phyloP scores from a whole-genome alignment of 2,888 invertebrate species.

The Eristalis arbustorum region DNA sequence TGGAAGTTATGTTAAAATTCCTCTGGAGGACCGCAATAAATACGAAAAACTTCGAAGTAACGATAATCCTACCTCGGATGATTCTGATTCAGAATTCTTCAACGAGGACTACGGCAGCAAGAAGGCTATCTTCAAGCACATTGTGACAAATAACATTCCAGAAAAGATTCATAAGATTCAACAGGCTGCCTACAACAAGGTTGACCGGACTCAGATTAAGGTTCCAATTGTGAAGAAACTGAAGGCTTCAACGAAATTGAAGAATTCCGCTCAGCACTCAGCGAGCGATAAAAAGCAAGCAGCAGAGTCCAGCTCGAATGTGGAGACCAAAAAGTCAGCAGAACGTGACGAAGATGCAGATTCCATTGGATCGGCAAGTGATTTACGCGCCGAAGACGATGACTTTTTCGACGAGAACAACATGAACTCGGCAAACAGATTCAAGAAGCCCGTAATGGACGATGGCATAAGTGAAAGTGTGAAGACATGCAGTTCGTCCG shows the following conservation, averaged over 20 bases:
- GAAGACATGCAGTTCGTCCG: constrained; percentile 85
- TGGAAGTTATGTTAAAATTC: constrained; percentile 83
- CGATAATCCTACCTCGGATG: constrained; percentile 82
- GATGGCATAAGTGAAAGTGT: constrained; percentile 84
- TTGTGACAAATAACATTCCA: constrained; percentile 81
- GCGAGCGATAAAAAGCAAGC: constrained; percentile 59
- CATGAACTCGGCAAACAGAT: constrained; percentile 75
- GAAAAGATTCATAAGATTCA: constrained; percentile 81
- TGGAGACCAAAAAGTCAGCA: constrained; percentile 71
- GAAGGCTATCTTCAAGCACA: constrained; percentile 79
- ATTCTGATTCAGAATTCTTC: constrained; percentile 81
- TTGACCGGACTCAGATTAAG: constrained; percentile 80
- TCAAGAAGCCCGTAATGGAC: constrained; percentile 77
- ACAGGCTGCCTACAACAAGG: constrained; percentile 81
- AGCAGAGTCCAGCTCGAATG: constrained; percentile 60
- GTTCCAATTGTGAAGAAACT: constrained; percentile 81
- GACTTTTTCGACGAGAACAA: constrained; percentile 80
- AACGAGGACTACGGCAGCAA: constrained; percentile 77
- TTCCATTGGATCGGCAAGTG: constrained; percentile 87
- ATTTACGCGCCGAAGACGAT: constrained; percentile 83
- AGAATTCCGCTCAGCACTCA: constrained; percentile 73
- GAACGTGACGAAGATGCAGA: constrained; percentile 83
- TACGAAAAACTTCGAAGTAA: constrained; percentile 88
- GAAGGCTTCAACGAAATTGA: constrained; percentile 79
- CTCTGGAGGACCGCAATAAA: constrained; percentile 87